A percentile compares a stretch with the other conserved stretches of the same genome.
phyloP scores from a whole-genome alignment of 1,140 invertebrate species.

The Lamellibrachia luymesi region DNA sequence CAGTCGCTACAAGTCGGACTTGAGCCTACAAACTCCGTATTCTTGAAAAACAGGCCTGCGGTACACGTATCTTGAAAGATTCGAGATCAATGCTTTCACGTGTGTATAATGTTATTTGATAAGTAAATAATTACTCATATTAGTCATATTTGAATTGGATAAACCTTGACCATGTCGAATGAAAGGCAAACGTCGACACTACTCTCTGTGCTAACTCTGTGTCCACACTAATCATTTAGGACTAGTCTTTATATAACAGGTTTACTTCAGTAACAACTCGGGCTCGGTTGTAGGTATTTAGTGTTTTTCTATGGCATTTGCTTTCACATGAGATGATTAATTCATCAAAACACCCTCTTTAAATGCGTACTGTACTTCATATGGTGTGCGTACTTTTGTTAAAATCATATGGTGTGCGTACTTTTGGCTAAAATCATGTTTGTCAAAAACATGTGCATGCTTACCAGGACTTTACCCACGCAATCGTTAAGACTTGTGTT shows the following conservation, averaged over 20 bases:
- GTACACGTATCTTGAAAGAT: neutral
- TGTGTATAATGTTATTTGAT: neutral
- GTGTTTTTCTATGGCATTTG: neutral
- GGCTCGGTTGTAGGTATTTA: neutral
- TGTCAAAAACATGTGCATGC: too few relatives aligned
- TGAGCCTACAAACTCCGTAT: neutral
- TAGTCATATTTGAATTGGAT: neutral
- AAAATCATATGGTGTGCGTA: too few relatives aligned
- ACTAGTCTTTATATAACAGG: too few relatives aligned
- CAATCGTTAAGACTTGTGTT: too few relatives aligned
- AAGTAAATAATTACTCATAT: neutral
- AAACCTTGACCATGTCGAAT: neutral
- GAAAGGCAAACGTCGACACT: neutral
- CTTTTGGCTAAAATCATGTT: too few relatives aligned
- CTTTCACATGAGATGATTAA: neutral
- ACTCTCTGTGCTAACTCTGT: neutral
- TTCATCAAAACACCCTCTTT: too few relatives aligned
- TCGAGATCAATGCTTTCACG: neutral
- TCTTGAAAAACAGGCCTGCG: neutral
- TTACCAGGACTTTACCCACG: too few relatives aligned
- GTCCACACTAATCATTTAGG: neutral
- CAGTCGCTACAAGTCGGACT: neutral
- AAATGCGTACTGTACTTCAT: too few relatives aligned
- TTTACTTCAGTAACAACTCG: too few relatives aligned
- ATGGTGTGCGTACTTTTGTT: too few relatives aligned